Evolutionary conservation across 2,113 vertebrate genomes (phyloP), one percentile per base, ranked within the genome.

Genomic region (Nothobranchius kuhntae): DNA sequence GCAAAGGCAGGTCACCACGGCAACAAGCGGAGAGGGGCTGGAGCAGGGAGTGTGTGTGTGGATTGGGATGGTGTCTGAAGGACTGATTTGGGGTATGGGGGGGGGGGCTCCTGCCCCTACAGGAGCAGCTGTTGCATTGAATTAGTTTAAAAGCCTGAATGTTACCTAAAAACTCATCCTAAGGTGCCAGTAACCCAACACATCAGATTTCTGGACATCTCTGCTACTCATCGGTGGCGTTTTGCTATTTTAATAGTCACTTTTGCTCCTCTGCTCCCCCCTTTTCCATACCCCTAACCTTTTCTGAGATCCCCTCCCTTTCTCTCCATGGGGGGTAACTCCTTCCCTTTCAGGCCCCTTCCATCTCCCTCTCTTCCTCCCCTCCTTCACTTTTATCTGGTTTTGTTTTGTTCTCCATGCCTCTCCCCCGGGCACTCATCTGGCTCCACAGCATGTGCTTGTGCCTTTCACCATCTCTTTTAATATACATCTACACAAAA

Each of bases 121-220:
- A 78, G 81, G 72, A 90, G 89, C 89, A 92, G 89, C 90, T 91
- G 90, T 87, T 92, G 88, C 85, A 87, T 89, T 71, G 90, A 81
- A 89, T 89, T 88, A 90, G 86, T 86, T 77, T 60, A 74, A 69
- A 60, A 82, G 61, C 17, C 65, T 71, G 17, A 63, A 77, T 55
- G 72, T 53, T 3, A 46, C 72, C 73, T 24, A 15, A 53, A 64
- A 66, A 61, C 64, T 58, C 17, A 59, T 59, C 59, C 61, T 54
- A 70, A 73, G 67, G 44, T 11, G 4, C 40, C 3, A 42, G 2
- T 11, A 73, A 80, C 59, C 47, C 15, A 51, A 64, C 60, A 21
- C 68, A 61, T 65, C 60, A 11, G 9, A 40, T 40, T 7, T 3
- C 63, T 12, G 68, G 61, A 66, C 68, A 46, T 53, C 11, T 72